Conservation (phyloP, 1,140 invertebrate genomes). For the Arctopsyche grandis region DNA sequence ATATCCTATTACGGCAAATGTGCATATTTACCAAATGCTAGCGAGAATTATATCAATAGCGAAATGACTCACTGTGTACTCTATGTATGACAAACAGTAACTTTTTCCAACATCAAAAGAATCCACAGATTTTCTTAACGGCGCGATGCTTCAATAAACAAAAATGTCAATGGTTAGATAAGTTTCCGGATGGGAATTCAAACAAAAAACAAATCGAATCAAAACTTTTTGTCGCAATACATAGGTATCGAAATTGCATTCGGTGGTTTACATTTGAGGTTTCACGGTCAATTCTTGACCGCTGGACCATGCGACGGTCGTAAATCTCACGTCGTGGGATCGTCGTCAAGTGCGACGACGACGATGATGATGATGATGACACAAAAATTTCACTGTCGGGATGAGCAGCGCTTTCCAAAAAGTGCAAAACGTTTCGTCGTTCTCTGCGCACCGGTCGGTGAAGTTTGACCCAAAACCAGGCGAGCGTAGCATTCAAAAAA, state of each 20-base stretch:
- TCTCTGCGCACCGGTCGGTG: slow-evolving; percentile 14
- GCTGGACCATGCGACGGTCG: not conserved
- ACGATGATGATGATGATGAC: slow-evolving; percentile 7
- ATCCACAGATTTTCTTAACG: no score
- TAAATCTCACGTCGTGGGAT: not conserved
- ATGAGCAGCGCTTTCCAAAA: slow-evolving; percentile 38
- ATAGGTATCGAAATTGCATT: not conserved
- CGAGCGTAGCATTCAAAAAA: slow-evolving; percentile 34
- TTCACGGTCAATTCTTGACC: slow-evolving; percentile 6
- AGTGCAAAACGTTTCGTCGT: slow-evolving; percentile 4
- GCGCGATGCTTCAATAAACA: not conserved
- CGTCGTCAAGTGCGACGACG: not conserved
- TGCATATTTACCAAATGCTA: no score
- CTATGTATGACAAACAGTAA: no score
- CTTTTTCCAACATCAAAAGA: no score
- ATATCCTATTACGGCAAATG: no score
- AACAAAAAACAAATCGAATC: not conserved
- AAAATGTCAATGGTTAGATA: slow-evolving; percentile 6
- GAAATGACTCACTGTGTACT: no score
- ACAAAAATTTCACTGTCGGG: slow-evolving; percentile 36
- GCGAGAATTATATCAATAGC: no score
- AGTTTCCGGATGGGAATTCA: not conserved
- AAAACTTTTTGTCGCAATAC: not conserved
- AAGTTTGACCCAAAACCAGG: slow-evolving; percentile 42
- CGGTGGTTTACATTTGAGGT: not conserved